Conservation (phyloP, 2,888 invertebrate species). For the Drosophila pseudotakahashii region DNA sequence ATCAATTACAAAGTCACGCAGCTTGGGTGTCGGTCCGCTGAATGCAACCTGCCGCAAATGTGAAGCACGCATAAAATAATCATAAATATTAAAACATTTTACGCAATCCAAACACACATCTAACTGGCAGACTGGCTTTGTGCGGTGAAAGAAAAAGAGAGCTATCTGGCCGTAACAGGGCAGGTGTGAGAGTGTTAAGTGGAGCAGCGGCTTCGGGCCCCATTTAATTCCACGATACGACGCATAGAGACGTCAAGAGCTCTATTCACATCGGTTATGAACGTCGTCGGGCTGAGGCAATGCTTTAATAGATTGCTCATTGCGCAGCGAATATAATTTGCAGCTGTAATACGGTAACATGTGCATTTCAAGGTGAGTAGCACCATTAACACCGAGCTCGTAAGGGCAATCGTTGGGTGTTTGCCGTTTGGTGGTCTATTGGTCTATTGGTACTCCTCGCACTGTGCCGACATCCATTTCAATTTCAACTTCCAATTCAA, state of each 20-base stretch:
- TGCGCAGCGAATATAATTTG: conserved; percentile 55
- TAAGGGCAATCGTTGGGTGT: conserved; percentile 30
- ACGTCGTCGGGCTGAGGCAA: conserved; percentile 33
- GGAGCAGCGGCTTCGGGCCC: conserved; percentile 56
- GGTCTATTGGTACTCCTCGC: conserved; percentile 28
- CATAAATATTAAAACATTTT: conserved; percentile 68
- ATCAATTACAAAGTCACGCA: conserved; percentile 56
- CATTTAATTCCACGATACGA: conserved; percentile 37
- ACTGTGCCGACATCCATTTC: conserved; percentile 24
- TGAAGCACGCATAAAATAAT: conserved; percentile 73
- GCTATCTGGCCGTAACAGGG: conserved; percentile 34
- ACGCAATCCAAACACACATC: conserved; percentile 60
- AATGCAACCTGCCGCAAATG: conserved; percentile 63
- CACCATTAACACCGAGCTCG: conserved; percentile 38
- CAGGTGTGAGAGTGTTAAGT: conserved; percentile 68
- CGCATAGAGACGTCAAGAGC: conserved; percentile 56
- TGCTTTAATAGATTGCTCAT: conserved; percentile 48
- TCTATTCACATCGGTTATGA: conserved; percentile 48
- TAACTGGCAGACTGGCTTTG: conserved; percentile 33
- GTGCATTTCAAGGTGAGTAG: conserved; percentile 68
- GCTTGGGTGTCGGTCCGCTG: conserved; percentile 39
- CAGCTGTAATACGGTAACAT: conserved; percentile 41
- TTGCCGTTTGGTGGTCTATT: conserved; percentile 17
- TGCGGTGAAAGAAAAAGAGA: conserved; percentile 48
- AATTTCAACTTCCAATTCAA: conserved; percentile 39